phyloP scores from a whole-genome alignment of 2,888 invertebrate species.

The Atherix ibis region DNA sequence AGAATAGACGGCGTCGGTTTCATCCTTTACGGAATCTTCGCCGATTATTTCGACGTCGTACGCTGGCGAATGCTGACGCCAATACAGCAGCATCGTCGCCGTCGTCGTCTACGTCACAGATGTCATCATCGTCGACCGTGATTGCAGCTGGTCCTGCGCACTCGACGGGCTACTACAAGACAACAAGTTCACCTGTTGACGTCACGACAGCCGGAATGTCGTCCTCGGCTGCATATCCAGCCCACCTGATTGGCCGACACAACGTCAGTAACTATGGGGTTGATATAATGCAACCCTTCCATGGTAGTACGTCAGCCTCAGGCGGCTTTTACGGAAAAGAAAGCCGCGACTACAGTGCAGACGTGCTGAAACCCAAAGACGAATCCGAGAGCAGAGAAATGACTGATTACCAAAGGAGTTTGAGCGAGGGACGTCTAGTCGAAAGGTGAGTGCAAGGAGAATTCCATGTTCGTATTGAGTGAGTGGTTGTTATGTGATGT shows the following conservation, averaged over 20 bases:
- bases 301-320: conserved; percentile 5
- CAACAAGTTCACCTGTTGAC: conserved; percentile 10
- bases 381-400: conserved; percentile 19
- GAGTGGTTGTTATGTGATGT: too few species aligned
- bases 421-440: conserved; percentile 29
- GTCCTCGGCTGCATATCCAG: conserved; percentile 6
- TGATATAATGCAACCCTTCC: conserved; percentile 3
- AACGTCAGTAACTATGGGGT: conserved; percentile 17
- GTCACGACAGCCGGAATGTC: conserved; percentile 8
- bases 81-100: conserved; percentile 17
- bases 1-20: conserved; percentile 30
- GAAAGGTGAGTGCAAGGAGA: conserved; percentile 28
- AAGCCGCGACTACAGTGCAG: conserved; percentile 8
- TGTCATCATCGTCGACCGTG: conserved; percentile 7
- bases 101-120: conserved; percentile 15
- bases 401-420: conserved; percentile 30
- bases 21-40: conserved; percentile 31
- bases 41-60: conserved; percentile 31
- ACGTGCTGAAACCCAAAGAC: not conserved
- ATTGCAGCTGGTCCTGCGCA: conserved; percentile 12
- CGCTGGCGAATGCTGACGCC: conserved; percentile 23
- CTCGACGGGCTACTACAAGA: not conserved
- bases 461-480: too few species aligned
- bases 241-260: conserved; percentile 7
- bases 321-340: conserved; percentile 8